A percentile compares a stretch with the other conserved stretches of the same genome.
These are phyloP conservation scores for Calycopis cecrops DNA, from an alignment of 1,140 invertebrate genomes.

Conservation along the genomic window DNA sequence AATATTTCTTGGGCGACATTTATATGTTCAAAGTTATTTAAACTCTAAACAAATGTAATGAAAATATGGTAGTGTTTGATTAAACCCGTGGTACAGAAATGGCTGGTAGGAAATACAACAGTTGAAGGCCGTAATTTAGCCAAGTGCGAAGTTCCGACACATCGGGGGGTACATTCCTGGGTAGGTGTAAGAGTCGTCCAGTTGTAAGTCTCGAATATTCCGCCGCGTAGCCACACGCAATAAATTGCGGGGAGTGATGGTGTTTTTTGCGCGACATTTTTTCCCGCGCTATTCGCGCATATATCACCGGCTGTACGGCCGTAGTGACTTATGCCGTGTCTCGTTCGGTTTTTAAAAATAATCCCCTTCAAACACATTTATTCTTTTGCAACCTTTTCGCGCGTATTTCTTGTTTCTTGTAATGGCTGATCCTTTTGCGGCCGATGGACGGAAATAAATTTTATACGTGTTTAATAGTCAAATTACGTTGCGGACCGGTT, in stretches of 20 bases:
- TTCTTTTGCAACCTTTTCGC: constrained; percentile 32
- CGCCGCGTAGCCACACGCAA: constrained; percentile 55
- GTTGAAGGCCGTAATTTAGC: constrained; percentile 60
- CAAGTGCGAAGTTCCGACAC: constrained; percentile 70
- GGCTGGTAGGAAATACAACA: constrained; percentile 31
- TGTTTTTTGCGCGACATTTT: constrained; percentile 68
- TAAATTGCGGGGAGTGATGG: constrained; percentile 65
- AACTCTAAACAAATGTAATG: background rate
- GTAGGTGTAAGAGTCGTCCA: constrained; percentile 56
- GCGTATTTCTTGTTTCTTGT: constrained; percentile 28
- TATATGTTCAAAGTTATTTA: too few species aligned
- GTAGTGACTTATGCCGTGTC: constrained; percentile 65
- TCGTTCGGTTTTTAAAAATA: constrained; percentile 48
- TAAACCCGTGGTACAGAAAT: constrained; percentile 24
- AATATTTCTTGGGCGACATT: too few species aligned
- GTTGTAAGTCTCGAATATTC: constrained; percentile 58
- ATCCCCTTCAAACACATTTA: constrained; percentile 35
- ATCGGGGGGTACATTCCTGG: constrained; percentile 62
- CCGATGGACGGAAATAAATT: constrained; percentile 3
- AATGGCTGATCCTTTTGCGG: constrained; percentile 11
- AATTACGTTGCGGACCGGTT: background rate
- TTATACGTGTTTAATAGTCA: background rate
- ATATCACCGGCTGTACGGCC: constrained; percentile 49
- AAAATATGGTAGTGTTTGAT: constrained; percentile 11
- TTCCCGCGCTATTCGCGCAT: constrained; percentile 66